Conservation (phyloP, 2,797 vertebrate species). For the Acanthornis magna region DNA sequence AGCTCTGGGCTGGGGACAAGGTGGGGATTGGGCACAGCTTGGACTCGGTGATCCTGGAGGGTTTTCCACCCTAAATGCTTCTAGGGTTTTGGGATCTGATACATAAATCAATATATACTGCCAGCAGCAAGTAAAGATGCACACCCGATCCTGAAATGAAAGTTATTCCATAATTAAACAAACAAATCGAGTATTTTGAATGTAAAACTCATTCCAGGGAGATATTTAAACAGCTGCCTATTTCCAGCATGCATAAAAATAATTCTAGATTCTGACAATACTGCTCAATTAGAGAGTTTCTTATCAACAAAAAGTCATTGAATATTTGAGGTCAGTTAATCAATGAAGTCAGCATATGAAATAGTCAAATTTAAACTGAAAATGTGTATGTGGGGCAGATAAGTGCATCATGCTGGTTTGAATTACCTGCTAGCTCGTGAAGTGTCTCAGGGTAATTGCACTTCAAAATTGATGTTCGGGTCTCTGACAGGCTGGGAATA, state of each 20-base stretch:
- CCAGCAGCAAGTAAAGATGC: background rate
- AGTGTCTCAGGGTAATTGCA: background rate
- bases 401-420: background rate
- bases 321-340: background rate
- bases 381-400: background rate
- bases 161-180: background rate
- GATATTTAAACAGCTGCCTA: background rate
- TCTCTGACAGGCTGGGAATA: background rate
- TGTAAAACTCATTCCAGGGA: background rate
- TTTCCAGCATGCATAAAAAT: background rate
- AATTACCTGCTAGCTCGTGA: background rate
- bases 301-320: background rate
- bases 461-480: background rate
- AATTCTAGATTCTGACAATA: background rate
- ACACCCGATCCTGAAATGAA: background rate
- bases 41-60: accelerated
- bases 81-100: background rate
- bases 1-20: background rate
- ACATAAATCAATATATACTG: background rate
- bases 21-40: accelerated
- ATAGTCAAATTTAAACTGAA: background rate
- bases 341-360: background rate
- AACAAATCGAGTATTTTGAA: background rate
- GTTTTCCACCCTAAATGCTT: background rate
- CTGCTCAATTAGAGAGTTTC: background rate